Evolutionary conservation across 2,113 vertebrate genomes (phyloP).

Genomic region (Dromiciops gliroides): DNA sequence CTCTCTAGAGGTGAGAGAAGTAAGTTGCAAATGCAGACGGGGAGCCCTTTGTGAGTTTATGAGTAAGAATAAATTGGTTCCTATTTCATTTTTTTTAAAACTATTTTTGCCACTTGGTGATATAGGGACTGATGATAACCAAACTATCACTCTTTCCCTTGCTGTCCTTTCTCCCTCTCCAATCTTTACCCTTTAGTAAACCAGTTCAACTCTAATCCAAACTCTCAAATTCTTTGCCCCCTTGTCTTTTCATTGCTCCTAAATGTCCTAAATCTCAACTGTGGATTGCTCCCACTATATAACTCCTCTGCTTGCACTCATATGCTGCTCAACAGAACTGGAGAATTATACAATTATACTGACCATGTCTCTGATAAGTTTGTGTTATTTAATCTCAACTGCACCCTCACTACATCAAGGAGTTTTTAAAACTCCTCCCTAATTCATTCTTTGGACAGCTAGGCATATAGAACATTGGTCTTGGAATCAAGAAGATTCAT

Average conservation of each 20-base stretch:
- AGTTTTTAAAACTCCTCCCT: background rate
- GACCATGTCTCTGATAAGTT: background rate
- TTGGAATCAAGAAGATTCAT: no score
- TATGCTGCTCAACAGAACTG: background rate
- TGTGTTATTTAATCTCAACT: background rate
- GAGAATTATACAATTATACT: background rate
- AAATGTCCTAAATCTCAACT: background rate
- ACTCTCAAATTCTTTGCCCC: no score
- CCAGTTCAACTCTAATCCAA: background rate
- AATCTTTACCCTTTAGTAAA: background rate
- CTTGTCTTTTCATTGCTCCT: background rate
- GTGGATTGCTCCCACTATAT: background rate
- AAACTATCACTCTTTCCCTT: no score
- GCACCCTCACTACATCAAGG: background rate
- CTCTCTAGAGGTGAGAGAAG: no score
- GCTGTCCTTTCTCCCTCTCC: background rate
- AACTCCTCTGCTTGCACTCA: background rate
- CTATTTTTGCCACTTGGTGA: no score
- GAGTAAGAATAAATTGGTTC: no score
- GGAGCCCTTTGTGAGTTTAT: no score
- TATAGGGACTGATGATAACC: no score
- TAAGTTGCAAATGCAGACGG: no score
- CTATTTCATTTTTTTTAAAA: no score
- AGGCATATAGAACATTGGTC: no score
- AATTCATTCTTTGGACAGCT: background rate